Base-by-base conservation (phyloP, 2,797 vertebrate genomes). In the Etheostoma nigrum region DNA sequence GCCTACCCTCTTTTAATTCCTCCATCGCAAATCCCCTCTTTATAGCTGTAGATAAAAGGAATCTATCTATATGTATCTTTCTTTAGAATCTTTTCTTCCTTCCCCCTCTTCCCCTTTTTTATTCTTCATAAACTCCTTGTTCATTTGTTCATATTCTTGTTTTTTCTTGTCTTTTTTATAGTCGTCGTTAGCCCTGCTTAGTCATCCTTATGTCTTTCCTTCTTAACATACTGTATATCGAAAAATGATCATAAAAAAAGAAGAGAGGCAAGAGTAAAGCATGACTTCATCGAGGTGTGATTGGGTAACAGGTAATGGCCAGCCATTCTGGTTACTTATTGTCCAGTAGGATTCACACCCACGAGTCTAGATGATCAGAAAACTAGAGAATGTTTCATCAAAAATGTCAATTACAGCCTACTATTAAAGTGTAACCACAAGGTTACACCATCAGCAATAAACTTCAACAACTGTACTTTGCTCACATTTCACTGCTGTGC, bases 1-100 rank as follows among this genome's bases (percentile, higher is more conserved):
- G 94, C 93, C 91, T 93, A 90, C 91, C 90, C 87, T 86, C 90
- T 82, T 93, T 94, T 95, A 94, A 95, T 95, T 95, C 93, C 93
- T 95, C 86, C 93, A 91, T 93, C 87, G 84, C 91, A 94, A 94
- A 88, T 90, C 90, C 84, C 85, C 79, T 85, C 88, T 92, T 87
- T 91, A 89, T 83, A 92, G 82, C 87, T 67, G 64, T 30, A 92
- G 91, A 94, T 94, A 93, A 91, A 94, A 91, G 87, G 91, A 90
- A 92, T 92, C 90, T 89, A 91, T 91, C 90, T 88, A 86, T 90
- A 90, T 94, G 91, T 94, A 93, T 94, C 93, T 93, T 87, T 91
- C 91, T 87, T 89, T 84, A 86, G 85, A 87, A 95, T 94, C 93
- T 94, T 81, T 82, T 86, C 76, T 86, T 76, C 79, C 78, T 60